Evolutionary conservation across 2,888 invertebrate species (phyloP).

Genomic region (Linhomoeus sp.): DNA sequence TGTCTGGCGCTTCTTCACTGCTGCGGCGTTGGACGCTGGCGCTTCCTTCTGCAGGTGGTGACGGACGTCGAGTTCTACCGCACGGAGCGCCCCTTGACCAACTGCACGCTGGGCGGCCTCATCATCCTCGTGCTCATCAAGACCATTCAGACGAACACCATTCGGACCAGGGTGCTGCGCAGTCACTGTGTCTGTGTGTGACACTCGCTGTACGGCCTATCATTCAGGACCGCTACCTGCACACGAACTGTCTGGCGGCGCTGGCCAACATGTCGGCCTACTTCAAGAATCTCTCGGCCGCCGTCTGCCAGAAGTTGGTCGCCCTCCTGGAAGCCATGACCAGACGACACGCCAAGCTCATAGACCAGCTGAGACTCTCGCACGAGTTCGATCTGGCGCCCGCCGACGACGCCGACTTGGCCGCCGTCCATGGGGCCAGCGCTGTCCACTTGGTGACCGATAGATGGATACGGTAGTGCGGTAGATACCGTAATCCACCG

Average conservation of each 20-base stretch:
- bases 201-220: too few relatives aligned
- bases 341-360: slow-evolving; percentile 44
- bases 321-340: slow-evolving; percentile 26
- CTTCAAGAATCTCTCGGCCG: slow-evolving; percentile 76
- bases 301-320: slow-evolving; percentile 79
- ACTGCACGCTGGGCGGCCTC: slow-evolving; percentile 80
- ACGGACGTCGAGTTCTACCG: slow-evolving; percentile 81
- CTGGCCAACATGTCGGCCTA: slow-evolving; percentile 89
- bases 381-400: slow-evolving; percentile 9
- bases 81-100: slow-evolving; percentile 58
- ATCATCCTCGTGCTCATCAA: slow-evolving; percentile 80
- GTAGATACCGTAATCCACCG: too few relatives aligned
- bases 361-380: slow-evolving; percentile 12
- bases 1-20: too few relatives aligned
- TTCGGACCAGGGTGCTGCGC: slow-evolving; percentile 69
- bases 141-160: slow-evolving; percentile 90
- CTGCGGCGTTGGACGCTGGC: too few relatives aligned
- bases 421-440: too few relatives aligned
- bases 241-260: slow-evolving; percentile 93
- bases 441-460: too few relatives aligned
- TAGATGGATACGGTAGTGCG: too few relatives aligned
- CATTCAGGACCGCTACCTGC: slow-evolving; percentile 48
- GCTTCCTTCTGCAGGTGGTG: slow-evolving; percentile 58
- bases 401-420: not conserved
- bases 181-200: too few relatives aligned